Percentiles rank a stretch among this genome's conserved stretches.
phyloP scores from a whole-genome alignment of 2,888 invertebrate species.

The Athalia cordata region DNA sequence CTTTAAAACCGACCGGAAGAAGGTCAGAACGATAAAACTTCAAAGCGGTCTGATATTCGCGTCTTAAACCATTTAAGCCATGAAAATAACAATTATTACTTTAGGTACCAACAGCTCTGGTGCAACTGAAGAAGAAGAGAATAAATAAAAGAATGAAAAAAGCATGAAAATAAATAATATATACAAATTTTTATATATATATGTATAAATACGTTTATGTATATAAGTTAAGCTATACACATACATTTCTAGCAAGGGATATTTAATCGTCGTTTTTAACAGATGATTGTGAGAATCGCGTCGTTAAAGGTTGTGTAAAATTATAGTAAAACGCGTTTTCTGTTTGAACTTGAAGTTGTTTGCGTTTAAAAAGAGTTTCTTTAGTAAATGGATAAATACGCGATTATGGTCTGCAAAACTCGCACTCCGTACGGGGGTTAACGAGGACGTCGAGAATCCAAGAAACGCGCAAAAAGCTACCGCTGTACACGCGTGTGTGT shows the following conservation, averaged over 20 bases:
- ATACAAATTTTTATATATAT: too few relatives aligned
- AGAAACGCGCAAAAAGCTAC: constrained; percentile 1
- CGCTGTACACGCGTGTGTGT: neutral
- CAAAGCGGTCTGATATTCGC: neutral
- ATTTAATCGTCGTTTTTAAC: neutral
- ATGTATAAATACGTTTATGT: too few relatives aligned
- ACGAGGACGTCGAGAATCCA: constrained; percentile 29
- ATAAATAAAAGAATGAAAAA: neutral
- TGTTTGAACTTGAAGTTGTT: constrained; percentile 9
- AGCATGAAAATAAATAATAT: too few relatives aligned
- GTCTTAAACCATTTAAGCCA: neutral
- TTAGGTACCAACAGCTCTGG: too few relatives aligned
- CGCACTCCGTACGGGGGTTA: neutral
- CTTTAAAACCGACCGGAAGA: neutral
- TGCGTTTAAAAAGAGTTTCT: neutral
- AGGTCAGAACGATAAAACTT: neutral
- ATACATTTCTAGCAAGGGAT: too few relatives aligned
- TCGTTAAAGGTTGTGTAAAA: constrained; percentile 3
- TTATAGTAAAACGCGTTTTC: too few relatives aligned
- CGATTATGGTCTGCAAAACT: neutral
- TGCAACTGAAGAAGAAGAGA: neutral
- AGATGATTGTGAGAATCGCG: neutral
- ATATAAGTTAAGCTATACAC: too few relatives aligned
- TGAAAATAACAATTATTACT: too few relatives aligned
- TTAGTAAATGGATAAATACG: too few relatives aligned